Base-by-base conservation (phyloP, 2,113 vertebrate species). In the Periophthalmodon schlosseri region DNA sequence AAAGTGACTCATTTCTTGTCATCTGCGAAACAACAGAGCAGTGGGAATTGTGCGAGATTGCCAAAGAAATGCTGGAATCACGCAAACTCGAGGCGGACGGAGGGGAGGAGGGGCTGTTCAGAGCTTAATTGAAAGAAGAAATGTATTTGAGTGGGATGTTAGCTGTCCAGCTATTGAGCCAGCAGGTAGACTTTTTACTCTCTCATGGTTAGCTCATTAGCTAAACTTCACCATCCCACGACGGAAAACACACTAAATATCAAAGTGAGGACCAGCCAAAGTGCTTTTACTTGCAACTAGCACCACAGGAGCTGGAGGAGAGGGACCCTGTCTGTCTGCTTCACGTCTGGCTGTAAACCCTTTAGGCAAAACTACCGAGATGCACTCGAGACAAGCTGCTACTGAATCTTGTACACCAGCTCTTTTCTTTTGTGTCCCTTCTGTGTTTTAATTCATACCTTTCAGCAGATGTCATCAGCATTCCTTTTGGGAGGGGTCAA, bases 111-210 rank as follows among this genome's bases (percentile, higher is more conserved):
- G 39, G 36, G 28, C 72, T 72, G 36, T 78, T 87, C 71, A 76
- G 70, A 74, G 72, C 56, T 71, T 86, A 90, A 89, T 80, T 77
- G 81, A 84, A 84, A 81, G 69, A 86, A 60, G 57, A 60, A 79
- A 79, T 77, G 69, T 65, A 69, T 81, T 84, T 83, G 74, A 79
- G 69, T 33, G 5, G 72, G 77, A 68, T 75, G 58, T 85, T 73
- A 82, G 82, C 79, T 58, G 67, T 50, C 76, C 73, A 74, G 69
- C 73, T 77, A 84, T 75, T 82, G 60, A 80, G 71, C 81, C 88
- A 91, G 87, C 86, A 91, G 90, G 89, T 88, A 87, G 75, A 82
- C 24, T 85, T 83, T 80, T 87, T 77, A 80, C 81, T 84, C 80
- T 83, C 72, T 78, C 67, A 58, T 71, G 74, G 74, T 85, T 85